Conservation (phyloP, 2,113 vertebrate species). For the Hoplias malabaricus region DNA sequence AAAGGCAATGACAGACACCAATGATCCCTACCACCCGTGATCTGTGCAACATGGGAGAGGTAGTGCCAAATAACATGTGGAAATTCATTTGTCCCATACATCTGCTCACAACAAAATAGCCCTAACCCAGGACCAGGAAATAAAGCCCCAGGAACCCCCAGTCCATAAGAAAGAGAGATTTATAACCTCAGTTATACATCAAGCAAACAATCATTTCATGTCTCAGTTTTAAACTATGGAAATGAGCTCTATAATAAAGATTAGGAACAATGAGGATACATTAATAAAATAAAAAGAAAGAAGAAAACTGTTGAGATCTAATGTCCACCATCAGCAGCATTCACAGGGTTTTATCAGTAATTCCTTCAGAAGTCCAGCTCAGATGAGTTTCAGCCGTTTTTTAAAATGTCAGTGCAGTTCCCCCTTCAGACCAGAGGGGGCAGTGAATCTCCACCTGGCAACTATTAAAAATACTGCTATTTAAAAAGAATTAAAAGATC, state of each 20-base stretch:
- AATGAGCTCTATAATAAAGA: too few relatives aligned
- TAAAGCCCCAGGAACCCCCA: too few relatives aligned
- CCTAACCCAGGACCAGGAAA: too few relatives aligned
- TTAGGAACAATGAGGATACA: too few relatives aligned
- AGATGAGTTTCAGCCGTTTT: not conserved
- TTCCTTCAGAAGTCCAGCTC: not conserved
- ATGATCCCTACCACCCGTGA: too few relatives aligned
- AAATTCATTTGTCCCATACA: not conserved
- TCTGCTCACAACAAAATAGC: too few relatives aligned
- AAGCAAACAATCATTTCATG: too few relatives aligned
- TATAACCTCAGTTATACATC: too few relatives aligned
- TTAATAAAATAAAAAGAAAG: not conserved
- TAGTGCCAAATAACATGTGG: not conserved
- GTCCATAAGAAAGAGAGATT: too few relatives aligned
- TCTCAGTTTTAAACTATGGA: too few relatives aligned
- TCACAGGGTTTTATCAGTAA: not conserved
- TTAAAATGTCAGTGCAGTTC: not conserved
- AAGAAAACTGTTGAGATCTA: not conserved
- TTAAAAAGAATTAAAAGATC: not conserved
- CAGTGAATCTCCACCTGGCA: not conserved
- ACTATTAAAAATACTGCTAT: not conserved
- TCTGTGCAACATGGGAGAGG: not conserved
- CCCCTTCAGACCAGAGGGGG: not conserved
- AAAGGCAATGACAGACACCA: too few relatives aligned
- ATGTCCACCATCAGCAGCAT: not conserved